A percentile compares a stretch with the other conserved stretches of the same genome.
Evolutionary conservation across 2,888 invertebrate species (phyloP).

Genomic region (Nomada ferruginata): DNA sequence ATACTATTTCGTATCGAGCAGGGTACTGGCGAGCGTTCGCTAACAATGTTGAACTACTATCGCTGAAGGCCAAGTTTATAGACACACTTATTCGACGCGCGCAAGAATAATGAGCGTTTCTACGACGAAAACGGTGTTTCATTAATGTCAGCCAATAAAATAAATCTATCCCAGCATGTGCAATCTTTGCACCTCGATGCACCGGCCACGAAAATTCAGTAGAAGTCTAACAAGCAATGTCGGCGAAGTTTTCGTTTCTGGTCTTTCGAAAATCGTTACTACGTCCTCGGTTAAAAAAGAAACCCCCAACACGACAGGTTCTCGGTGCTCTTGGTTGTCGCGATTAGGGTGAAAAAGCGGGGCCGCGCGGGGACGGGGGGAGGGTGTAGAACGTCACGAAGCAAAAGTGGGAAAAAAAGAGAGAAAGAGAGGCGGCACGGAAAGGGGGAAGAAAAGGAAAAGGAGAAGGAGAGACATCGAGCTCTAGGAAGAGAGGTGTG

Average conservation of each 20-base stretch:
- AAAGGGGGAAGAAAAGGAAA: not conserved
- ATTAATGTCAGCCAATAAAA: too few relatives aligned
- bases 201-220: too few relatives aligned
- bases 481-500: not conserved
- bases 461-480: conserved; percentile 10
- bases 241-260: conserved; percentile 26
- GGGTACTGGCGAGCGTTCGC: too few relatives aligned
- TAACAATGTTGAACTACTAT: too few relatives aligned
- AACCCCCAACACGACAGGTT: not conserved
- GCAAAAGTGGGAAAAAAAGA: conserved; percentile 11
- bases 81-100: too few relatives aligned
- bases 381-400: conserved; percentile 4
- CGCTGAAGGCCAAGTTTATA: too few relatives aligned
- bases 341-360: conserved; percentile 47
- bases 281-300: conserved; percentile 1
- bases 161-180: too few relatives aligned
- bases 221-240: not conserved
- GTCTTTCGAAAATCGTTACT: conserved; percentile 48
- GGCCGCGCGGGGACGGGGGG: conserved; percentile 9
- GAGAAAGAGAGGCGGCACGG: conserved; percentile 21
- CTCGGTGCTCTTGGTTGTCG: conserved; percentile 27
- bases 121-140: too few relatives aligned
- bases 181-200: too few relatives aligned
- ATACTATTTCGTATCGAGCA: too few relatives aligned
- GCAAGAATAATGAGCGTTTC: too few relatives aligned